Base-by-base conservation (phyloP, 2,888 invertebrate genomes). In the Standfussiana lucernea region DNA sequence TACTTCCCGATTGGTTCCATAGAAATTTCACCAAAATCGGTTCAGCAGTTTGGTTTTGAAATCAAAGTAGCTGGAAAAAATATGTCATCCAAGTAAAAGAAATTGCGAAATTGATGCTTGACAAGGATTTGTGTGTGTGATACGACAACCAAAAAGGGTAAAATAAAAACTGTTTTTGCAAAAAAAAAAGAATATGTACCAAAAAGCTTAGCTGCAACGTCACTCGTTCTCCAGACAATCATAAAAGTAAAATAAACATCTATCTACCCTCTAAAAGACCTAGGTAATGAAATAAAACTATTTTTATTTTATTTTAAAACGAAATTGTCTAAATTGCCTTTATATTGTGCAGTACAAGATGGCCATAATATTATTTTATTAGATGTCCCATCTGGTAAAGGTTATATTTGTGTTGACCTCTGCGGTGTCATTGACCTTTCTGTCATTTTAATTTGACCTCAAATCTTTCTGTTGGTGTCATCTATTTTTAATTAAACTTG, bases 361-460 rank as follows among this genome's bases (percentile, higher is more conserved):
- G 10, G 37, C 15, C 40, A 64, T 75, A 37, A 3, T 61, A 47
- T 65, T 72, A 69, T 72, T 65, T 73, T 70, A 71, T 73, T 71
- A 35, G 66, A 42, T 53, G 40, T 47, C 59, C 24, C 61, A 35
- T 80, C 68, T 61, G 1, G 28, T 35, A 77, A 77, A 88, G 87
- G 84, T 87, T 84, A 71, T 45, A 50, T 78, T 45, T 74, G 35
- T 66, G 21, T 42, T 50, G 79, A 82, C 84, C 85, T 82, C 75
- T 75, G 59, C n/a, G 24, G 42, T 89, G 88, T 83, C 82, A 89
- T 82, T 89, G 86, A 89, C 75, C 85, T 88, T 78, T 79, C 53
- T n/a, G 59, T 82, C 79, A 80, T 82, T 80, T 81, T 21, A 61
- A 77, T 77, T 47, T 76, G 76, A 86, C 87, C 86, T 88, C 72